Base-by-base conservation (phyloP, 92 coral and sea anemone species). In the Heteractis magnifica region DNA sequence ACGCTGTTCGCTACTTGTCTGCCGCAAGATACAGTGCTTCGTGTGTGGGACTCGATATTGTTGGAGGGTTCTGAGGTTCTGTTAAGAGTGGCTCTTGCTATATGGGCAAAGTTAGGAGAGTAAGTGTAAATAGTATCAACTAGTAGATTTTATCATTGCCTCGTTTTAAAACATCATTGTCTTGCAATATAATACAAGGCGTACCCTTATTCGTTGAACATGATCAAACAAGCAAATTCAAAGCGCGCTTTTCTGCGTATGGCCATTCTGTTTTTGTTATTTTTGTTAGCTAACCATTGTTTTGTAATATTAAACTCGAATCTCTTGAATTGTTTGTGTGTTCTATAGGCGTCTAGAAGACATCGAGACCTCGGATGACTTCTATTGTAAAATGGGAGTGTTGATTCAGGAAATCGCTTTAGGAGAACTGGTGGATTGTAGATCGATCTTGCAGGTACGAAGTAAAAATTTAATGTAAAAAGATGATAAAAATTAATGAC, bases 11-110 rank as follows among this genome's bases (percentile, higher is more conserved):
- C 99, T 4, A 97, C 99, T 3, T 97, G 98, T 86, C 82, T 97
- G 16, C 99, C 99, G 6, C 97, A 97, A 82, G 98, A 97, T 70
- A 93, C 94, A 41, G 99, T 97, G 60, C 89, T 97, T 52, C 91
- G 99, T 34, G 99, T 97, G 26, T 97, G 99, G 99, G 99, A 97
- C 83, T 94, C 93, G 76, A 93, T 97, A n/a, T 75, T 97, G 80
- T 64, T 97, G 70, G 99, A 97, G 78, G 99, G 99, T 50, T 97
- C 99, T 4, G 99, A 97, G 86, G 99, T 97, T 76, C 85, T 97
- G 9, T 88, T 97, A 10, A 90, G 99, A 86, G 99, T 86, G 26
- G 98, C 99, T 52, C 90, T 97, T 64, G 99, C 99, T 49, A 94
- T 97, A 77, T 97, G 99, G 99, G 97, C 98, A 4, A 95, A 93